Conservation (phyloP, 1,140 invertebrate species). For the Zaprionus tsacasi region DNA sequence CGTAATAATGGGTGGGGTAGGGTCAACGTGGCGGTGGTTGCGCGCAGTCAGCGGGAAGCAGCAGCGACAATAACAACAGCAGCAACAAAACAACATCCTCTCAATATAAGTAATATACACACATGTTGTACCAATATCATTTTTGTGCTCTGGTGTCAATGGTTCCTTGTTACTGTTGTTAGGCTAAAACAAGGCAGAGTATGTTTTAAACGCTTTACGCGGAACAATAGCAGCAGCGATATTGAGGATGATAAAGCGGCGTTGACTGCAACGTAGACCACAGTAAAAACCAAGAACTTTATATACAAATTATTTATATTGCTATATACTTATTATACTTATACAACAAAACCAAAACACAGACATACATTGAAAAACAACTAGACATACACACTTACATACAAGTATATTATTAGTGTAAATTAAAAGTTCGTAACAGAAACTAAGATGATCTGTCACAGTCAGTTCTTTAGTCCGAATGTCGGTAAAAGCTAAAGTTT, state of each 20-base stretch:
- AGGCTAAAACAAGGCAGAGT: conserved; percentile 36
- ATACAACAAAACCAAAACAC: conserved; percentile 72
- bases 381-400: conserved; percentile 59
- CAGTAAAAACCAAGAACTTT: conserved; percentile 77
- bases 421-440: conserved; percentile 65
- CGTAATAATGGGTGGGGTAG: conserved; percentile 69
- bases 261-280: conserved; percentile 79
- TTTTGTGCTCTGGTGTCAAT: conserved; percentile 66
- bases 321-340: conserved; percentile 82
- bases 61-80: conserved; percentile 46
- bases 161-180: conserved; percentile 58
- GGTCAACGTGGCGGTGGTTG: conserved; percentile 69
- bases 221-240: conserved; percentile 14
- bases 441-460: conserved; percentile 57
- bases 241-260: conserved; percentile 44
- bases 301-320: conserved; percentile 82
- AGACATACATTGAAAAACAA: conserved; percentile 47
- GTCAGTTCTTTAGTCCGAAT: conserved; percentile 66
- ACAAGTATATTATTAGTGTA: conserved; percentile 80
- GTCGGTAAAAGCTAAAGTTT: conserved; percentile 63
- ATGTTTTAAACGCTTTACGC: conserved; percentile 37
- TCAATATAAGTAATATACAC: conserved; percentile 27
- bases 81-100: conserved; percentile 41
- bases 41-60: conserved; percentile 63
- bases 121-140: conserved; percentile 45